Conservation (phyloP, 2,113 vertebrate genomes). For the Merops nubicus region DNA sequence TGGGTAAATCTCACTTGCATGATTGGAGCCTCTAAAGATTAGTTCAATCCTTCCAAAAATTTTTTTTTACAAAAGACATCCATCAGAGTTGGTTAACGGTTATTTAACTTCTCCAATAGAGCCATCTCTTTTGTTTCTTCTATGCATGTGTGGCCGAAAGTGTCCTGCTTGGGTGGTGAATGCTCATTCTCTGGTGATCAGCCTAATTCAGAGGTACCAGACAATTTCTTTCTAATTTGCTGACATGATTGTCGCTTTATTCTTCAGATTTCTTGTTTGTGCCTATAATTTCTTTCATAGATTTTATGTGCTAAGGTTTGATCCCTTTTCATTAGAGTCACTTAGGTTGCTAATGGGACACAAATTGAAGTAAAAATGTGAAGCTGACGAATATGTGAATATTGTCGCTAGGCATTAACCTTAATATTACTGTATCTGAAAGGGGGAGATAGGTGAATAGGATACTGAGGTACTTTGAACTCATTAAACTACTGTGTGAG, state of each 20-base stretch:
- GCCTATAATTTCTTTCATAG: conserved; percentile 14
- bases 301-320: neutral
- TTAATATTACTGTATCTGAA: conserved; percentile 18
- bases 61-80: neutral
- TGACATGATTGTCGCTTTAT: neutral
- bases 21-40: neutral
- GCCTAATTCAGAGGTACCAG: neutral
- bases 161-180: neutral
- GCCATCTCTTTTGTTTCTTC: neutral
- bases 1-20: neutral
- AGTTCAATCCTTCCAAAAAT: neutral
- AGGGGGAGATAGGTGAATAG: neutral
- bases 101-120: neutral
- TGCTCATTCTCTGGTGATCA: neutral
- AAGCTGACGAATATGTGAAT: conserved; percentile 45
- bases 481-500: conserved; percentile 40
- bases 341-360: conserved; percentile 40
- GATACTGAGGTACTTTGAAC: conserved; percentile 22
- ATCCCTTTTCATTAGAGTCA: conserved; percentile 44
- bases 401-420: conserved; percentile 47
- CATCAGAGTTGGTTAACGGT: neutral
- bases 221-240: conserved; percentile 10
- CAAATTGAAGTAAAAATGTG: conserved; percentile 48
- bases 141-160: neutral
- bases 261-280: conserved; percentile 5